phyloP scores from a whole-genome alignment of 2,113 vertebrate species.

The Pelecanus crispus region DNA sequence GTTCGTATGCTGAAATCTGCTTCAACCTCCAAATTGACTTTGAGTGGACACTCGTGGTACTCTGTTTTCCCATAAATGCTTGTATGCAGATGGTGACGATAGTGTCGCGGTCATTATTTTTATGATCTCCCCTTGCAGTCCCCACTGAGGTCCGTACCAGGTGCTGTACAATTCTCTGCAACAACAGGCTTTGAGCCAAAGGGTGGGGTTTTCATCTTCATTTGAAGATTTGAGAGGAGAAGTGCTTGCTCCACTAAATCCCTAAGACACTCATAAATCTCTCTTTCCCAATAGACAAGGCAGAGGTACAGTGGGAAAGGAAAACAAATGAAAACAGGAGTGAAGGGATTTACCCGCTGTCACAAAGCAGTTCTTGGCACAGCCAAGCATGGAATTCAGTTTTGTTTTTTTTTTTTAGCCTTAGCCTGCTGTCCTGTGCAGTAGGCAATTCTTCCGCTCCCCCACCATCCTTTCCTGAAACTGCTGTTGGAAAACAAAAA shows the following conservation, averaged over 20 bases:
- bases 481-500: not conserved
- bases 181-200: not conserved
- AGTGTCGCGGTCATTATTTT: not conserved
- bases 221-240: not conserved
- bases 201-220: not conserved
- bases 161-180: constrained; percentile 15
- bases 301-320: not conserved
- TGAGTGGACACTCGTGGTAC: not conserved
- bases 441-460: not conserved
- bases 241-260: not conserved
- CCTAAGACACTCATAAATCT: constrained; percentile 14
- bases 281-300: not conserved
- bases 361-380: not conserved
- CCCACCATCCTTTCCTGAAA: not conserved
- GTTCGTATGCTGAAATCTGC: not conserved
- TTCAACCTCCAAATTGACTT: not conserved
- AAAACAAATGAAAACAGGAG: not conserved
- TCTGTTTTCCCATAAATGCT: not conserved
- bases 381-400: not conserved
- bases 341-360: not conserved
- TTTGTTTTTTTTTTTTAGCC: rapidly evolving
- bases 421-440: not conserved
- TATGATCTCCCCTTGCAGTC: not conserved
- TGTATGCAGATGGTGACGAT: not conserved
- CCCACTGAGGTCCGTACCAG: not conserved